These are phyloP conservation scores for Cricetomys ansorgei DNA, from an alignment of 2,113 vertebrate species.

Conservation along the genomic window DNA sequence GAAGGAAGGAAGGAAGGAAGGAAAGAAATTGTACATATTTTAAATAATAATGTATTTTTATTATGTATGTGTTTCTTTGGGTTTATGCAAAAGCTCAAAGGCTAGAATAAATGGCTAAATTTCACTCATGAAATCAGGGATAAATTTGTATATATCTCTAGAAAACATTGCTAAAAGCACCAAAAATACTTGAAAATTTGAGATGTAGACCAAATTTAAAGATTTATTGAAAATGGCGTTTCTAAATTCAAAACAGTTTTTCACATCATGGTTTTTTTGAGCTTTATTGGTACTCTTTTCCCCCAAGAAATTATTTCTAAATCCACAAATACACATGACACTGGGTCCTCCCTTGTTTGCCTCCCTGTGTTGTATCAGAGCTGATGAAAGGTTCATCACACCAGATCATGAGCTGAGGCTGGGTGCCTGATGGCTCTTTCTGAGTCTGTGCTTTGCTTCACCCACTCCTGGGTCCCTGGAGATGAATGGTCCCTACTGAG, in stretches of 20 bases:
- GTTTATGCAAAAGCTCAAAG: conserved; percentile 3
- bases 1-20: no score
- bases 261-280: neutral
- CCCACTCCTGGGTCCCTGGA: neutral
- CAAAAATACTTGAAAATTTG: conserved; percentile 8
- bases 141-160: conserved; percentile 21
- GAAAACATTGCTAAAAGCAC: neutral
- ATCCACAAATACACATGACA: neutral
- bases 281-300: neutral
- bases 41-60: neutral
- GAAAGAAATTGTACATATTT: conserved; percentile 36
- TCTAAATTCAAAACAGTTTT: conserved; percentile 27
- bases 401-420: neutral
- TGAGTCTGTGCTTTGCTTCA: neutral
- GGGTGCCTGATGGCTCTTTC: rapidly evolving
- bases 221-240: conserved; percentile 14
- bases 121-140: neutral
- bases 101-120: neutral
- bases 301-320: neutral
- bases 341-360: neutral
- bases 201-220: neutral
- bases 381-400: neutral
- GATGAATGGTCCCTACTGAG: neutral
- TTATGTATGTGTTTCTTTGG: neutral
- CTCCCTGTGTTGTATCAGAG: neutral